Base-by-base conservation (phyloP, 1,140 invertebrate genomes). In the Drosophila burlai region DNA sequence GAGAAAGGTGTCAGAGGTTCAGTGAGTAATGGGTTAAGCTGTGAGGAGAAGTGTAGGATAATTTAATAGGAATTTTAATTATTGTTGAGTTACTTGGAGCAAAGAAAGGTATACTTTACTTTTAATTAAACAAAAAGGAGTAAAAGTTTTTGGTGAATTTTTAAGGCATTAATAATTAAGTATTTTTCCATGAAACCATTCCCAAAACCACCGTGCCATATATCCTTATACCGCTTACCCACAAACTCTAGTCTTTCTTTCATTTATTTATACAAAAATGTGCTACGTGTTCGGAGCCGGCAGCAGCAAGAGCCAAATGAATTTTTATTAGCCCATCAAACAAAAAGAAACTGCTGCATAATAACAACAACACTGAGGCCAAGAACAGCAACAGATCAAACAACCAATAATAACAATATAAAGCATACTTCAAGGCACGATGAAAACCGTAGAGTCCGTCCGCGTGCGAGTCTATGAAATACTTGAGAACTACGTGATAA, bases 241-340 rank as follows among this genome's bases (percentile, higher is more conserved):
- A 68, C 10, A 63, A 61, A 16, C 34, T 54, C 7, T 3, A 36
- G 18, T n/a, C 0, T 31, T 40, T 36, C 36, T 16, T 34, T 26
- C 36, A 42, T 54, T 66, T 65, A 40, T 50, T 64, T 58, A 38
- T 43, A 75, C 18, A 6, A 46, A 60, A 43, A 46, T 68, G 40
- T 13, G 34, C n/a, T 72, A 60, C 69, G 69, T 73, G 69, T 49
- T 60, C 11, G 54, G 8, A 24, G 34, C 34, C 34, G 4, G 34
- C 34, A 36, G 34, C 34, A 34, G 52, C 24, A 26, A 42, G 46
- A 72, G 15, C 36, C 31, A 68, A 90, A 89, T 90, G 81, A 89
- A 89, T 89, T 90, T 89, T 89, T 90, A 89, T 89, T 89, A 85
- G 85, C 81, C 60, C 85, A 71, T 87, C 72, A 55, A 76, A 76